Evolutionary conservation across 2,888 invertebrate species (phyloP), one percentile per base, ranked within the genome.

Genomic region (Diarsia brunnea): DNA sequence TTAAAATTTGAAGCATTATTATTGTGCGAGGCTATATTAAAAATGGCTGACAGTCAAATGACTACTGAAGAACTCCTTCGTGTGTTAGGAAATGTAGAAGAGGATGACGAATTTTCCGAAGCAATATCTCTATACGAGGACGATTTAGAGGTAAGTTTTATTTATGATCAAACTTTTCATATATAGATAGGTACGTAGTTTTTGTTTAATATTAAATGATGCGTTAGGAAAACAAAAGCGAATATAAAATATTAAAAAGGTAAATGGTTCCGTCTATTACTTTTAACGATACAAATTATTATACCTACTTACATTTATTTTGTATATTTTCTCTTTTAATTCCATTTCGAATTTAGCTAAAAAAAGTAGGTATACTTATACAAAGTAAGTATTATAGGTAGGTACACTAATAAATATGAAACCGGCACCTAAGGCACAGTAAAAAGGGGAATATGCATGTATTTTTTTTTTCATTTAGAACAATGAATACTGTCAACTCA

Each of bases 51-150:
- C 72, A 72, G 64, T 72, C 72, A 72, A 76, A 72, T 72, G 72
- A 72, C 76, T 76, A 76, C 76, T 76, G 76, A 76, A 72, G 72
- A 72, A 76, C 76, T 72, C 76, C 76, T 76, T 72, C 67, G 67
- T 68, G 76, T 76, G 71, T 76, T 76, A 76, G 72, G 55, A 72
- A 72, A 64, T 76, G 76, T 71, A 69, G 75, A 73, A 73, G 60
- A 69, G 69, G 69, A 58, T 75, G 75, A 75, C 11, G 58, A 65
- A 75, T 74, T 69, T 69, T 74, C 63, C 47, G 69, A 69, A 69
- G 68, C 68, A 69, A 74, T 63, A 69, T 74, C 68, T 69, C 61
- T 73, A 73, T 73, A 73, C 73, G 73, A 68, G 73, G 73, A 68
- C n/a, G 67, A 73, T 68, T 73, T 68, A 73, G 73, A 68, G 73